Evolutionary conservation across 2,888 invertebrate genomes (phyloP).

Genomic region (Syritta pipiens): DNA sequence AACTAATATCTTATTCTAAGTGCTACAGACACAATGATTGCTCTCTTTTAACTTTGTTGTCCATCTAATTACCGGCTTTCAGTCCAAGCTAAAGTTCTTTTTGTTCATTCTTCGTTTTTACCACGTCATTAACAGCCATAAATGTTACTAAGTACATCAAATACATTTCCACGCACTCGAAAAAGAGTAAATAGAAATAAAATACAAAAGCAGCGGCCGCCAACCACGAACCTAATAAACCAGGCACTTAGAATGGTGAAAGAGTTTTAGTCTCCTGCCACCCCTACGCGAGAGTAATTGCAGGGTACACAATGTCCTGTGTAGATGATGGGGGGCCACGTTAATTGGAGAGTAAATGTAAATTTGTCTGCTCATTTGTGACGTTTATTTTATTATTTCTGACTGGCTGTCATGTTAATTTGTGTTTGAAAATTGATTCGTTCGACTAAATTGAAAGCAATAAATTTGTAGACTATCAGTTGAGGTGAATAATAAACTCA

Average conservation of each 20-base stretch:
- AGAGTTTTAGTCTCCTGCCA: not conserved
- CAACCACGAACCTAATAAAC: not conserved
- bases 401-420: slow-evolving; percentile 6
- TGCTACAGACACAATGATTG: too few species aligned
- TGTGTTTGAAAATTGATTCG: not conserved
- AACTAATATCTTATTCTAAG: too few species aligned
- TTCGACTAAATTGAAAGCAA: slow-evolving; percentile 6
- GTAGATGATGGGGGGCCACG: not conserved
- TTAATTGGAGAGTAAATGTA: not conserved
- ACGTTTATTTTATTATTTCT: not conserved
- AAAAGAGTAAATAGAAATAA: too few species aligned
- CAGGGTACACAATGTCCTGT: not conserved
- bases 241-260: not conserved
- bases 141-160: too few species aligned
- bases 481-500: not conserved
- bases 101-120: too few species aligned
- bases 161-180: too few species aligned
- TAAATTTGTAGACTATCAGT: slow-evolving; percentile 5
- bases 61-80: too few species aligned
- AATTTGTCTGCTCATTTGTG: not conserved
- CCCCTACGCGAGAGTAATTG: not conserved
- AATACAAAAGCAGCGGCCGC: too few species aligned
- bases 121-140: too few species aligned
- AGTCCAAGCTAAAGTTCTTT: too few species aligned
- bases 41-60: too few species aligned